Base-by-base conservation (phyloP, 2,113 vertebrate genomes). In the Plecturocebus donacophilus region DNA sequence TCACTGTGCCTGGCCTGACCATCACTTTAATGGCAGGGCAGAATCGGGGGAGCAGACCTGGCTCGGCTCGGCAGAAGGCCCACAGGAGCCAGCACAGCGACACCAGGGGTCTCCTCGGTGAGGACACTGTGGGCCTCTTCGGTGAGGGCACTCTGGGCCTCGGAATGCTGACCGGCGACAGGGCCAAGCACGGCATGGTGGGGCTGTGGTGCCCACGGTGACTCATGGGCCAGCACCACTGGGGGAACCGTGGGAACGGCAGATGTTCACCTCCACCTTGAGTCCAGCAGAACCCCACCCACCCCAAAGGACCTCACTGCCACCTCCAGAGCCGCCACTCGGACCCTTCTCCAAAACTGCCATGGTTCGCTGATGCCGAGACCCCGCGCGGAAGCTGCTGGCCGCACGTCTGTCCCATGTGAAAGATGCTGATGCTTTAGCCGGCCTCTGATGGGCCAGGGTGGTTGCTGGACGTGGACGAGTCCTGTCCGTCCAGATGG, bases 381-480 rank as follows among this genome's bases (percentile, higher is more conserved):
- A 17, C 16, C 32, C 19, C 1, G 0, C 3, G 35, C 1, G 0
- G 40, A 16, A 20, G 30, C 66, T 4, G 23, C 38, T 12, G 64
- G 1, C 27, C 38, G 20, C 47, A 40, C 0, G 1, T 35, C 4
- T 32, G 12, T 8, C 17, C 23, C 90, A 23, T 10, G 0, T 8
- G 4, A 77, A 7, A n/a, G 56, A 25, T 35, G 42, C n/a, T 3
- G 38, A 35, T 14, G 56, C 35, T 13, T 14, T 27, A 35, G 40
- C 19, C 8, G 1, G 20, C 25, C 45, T 45, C 45, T 9, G 8
- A 25, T 5, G 13, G 17, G 56, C 91, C 21, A 0, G 40, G 2
- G 32, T 35, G 56, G 21, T 61, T 61, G 47, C 49, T 20, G 8
- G 7, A 20, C 9, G 86, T 8, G 35, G 47, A 54, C 9, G 2